A percentile compares a stretch with the other conserved stretches of the same genome.
These are phyloP conservation scores for Arctopsyche grandis DNA, from an alignment of 1,140 invertebrate species.

Conservation along the genomic window DNA sequence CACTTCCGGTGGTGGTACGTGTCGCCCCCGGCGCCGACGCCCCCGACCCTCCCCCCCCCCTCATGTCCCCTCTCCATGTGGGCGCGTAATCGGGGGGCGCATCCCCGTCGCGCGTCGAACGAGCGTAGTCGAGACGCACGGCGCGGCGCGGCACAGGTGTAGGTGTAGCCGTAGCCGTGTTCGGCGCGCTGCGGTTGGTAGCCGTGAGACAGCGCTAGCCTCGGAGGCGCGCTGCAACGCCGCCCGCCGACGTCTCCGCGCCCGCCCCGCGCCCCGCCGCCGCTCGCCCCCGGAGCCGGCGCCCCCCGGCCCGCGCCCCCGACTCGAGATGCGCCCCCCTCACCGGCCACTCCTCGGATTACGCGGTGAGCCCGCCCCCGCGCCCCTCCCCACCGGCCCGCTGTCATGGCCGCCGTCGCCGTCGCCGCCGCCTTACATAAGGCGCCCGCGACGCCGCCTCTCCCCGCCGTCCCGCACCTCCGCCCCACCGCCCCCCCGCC, in stretches of 20 bases:
- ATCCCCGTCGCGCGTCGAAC: no score
- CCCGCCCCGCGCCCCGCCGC: slow-evolving; percentile 23
- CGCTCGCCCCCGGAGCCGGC: background rate
- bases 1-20: background rate
- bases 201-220: background rate
- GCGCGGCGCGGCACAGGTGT: no score
- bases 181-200: background rate
- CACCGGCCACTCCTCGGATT: background rate
- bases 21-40: background rate
- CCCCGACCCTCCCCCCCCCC: no score
- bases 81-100: background rate
- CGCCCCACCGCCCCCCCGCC: background rate
- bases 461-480: background rate
- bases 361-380: slow-evolving; percentile 1
- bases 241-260: background rate
- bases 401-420: slow-evolving; percentile 59
- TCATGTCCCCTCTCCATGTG: no score
- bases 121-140: background rate
- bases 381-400: slow-evolving; percentile 45
- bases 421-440: slow-evolving; percentile 59
- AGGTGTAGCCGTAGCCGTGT: background rate
- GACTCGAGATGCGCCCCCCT: background rate
- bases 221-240: background rate
- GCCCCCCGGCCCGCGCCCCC: background rate
- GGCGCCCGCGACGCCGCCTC: slow-evolving; percentile 39